Evolutionary conservation across 2,797 vertebrate species (phyloP).

Genomic region (Botia almorhae): DNA sequence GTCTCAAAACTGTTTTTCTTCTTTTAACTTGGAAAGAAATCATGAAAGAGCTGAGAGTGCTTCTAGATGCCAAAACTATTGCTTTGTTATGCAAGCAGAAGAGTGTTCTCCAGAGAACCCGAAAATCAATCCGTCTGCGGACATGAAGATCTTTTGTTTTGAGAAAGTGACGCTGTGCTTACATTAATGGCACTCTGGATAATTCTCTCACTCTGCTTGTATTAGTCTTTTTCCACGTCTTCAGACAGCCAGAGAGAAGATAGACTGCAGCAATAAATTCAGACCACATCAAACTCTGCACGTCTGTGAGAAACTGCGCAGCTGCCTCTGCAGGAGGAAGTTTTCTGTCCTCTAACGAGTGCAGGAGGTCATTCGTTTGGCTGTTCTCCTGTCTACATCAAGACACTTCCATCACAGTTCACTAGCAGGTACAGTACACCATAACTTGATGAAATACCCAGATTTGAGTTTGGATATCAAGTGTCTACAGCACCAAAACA

Average conservation of each 20-base stretch:
- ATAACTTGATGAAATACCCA: too few species aligned
- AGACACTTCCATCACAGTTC: slow-evolving; percentile 3
- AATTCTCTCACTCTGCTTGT: slow-evolving; percentile 22
- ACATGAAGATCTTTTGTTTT: slow-evolving; percentile 44
- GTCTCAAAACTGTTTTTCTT: not conserved
- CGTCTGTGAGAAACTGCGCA: slow-evolving; percentile 25
- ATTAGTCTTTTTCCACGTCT: slow-evolving; percentile 54
- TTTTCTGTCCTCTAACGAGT: not conserved
- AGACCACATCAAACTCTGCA: slow-evolving; percentile 35
- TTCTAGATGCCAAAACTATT: not conserved
- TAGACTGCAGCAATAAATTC: slow-evolving; percentile 46
- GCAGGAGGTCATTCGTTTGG: slow-evolving; percentile 7
- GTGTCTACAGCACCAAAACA: not conserved
- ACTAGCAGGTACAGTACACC: not conserved
- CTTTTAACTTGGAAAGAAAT: not conserved
- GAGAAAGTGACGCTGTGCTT: slow-evolving; percentile 58
- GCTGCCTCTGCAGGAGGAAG: slow-evolving; percentile 12
- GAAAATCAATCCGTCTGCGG: not conserved
- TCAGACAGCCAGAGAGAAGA: slow-evolving; percentile 29
- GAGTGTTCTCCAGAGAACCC: slow-evolving; percentile 9
- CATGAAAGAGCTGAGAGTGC: not conserved
- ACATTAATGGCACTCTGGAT: slow-evolving; percentile 56
- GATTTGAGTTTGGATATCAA: too few species aligned
- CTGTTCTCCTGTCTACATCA: slow-evolving; percentile 6
- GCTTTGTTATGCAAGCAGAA: slow-evolving; percentile 7